phyloP scores from a whole-genome alignment of 2,797 vertebrate genomes.

The Yasuhikotakia modesta region DNA sequence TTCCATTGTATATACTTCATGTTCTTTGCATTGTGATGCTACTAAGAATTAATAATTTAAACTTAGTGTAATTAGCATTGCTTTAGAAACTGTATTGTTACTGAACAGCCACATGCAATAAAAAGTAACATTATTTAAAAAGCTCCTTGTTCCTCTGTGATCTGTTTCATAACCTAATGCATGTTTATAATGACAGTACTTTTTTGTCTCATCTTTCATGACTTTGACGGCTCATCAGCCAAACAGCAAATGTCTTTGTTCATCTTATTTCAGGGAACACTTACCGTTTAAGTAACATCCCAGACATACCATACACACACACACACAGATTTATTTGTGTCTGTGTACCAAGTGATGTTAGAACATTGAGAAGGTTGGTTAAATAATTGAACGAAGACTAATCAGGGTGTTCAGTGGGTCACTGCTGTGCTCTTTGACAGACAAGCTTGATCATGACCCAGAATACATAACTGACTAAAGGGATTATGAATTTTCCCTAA shows the following conservation, averaged over 20 bases:
- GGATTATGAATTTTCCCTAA: constrained; percentile 71
- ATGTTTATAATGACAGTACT: neutral
- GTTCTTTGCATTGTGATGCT: constrained; percentile 88
- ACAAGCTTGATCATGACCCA: constrained; percentile 43
- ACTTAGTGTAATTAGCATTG: constrained; percentile 85
- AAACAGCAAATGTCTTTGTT: constrained; percentile 63
- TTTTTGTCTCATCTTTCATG: constrained; percentile 12
- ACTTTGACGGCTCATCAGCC: constrained; percentile 9
- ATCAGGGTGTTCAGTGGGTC: constrained; percentile 12
- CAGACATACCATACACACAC: constrained; percentile 5
- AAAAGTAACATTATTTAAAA: constrained; percentile 95
- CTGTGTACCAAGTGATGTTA: neutral
- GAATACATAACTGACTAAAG: constrained; percentile 69
- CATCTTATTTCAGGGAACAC: constrained; percentile 50
- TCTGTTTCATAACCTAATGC: constrained; percentile 2
- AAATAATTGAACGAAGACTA: constrained; percentile 19
- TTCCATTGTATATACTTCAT: constrained; percentile 94
- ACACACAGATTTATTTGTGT: constrained; percentile 1
- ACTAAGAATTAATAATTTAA: constrained; percentile 87
- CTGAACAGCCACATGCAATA: constrained; percentile 99
- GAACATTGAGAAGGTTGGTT: constrained; percentile 22
- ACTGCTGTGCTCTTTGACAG: constrained; percentile 6
- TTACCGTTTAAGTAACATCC: neutral
- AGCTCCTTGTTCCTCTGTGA: constrained; percentile 64
- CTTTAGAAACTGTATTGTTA: constrained; percentile 93